Conservation (phyloP, 2,797 vertebrate genomes). For the Tadarida brasiliensis region DNA sequence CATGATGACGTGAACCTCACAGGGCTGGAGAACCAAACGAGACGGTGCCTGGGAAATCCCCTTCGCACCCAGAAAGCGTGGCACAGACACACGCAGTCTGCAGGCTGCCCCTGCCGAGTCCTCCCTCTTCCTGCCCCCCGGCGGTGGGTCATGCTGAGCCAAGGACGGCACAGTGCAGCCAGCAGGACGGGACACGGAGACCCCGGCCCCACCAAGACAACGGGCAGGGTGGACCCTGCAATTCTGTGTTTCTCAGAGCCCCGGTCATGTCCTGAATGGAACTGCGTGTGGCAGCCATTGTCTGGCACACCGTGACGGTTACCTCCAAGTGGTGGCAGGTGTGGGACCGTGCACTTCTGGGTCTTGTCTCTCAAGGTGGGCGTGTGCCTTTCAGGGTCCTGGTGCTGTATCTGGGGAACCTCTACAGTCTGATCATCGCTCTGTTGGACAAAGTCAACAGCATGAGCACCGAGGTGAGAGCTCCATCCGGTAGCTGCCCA, state of each 20-base stretch:
- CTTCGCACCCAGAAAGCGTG: neutral
- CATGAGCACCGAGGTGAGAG: conserved; percentile 95
- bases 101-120: fast-evolving
- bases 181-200: no score
- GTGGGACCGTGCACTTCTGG: fast-evolving
- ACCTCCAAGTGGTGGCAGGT: no score
- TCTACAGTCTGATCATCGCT: conserved; percentile 99
- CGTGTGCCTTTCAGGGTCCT: conserved; percentile 91
- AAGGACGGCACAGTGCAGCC: no score
- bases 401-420: conserved; percentile 97
- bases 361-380: neutral
- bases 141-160: neutral
- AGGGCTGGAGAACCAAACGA: neutral
- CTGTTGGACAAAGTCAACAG: conserved; percentile 97
- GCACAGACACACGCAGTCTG: fast-evolving
- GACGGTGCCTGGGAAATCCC: neutral
- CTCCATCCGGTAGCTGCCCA: fast-evolving
- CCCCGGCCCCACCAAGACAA: no score
- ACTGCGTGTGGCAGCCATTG: no score
- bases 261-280: no score
- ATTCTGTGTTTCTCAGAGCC: no score
- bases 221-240: no score
- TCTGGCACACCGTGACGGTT: no score
- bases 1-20: fast-evolving
- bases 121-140: fast-evolving